Evolutionary conservation across 2,888 invertebrate genomes (phyloP).

Genomic region (Trissolcus brochymenae): DNA sequence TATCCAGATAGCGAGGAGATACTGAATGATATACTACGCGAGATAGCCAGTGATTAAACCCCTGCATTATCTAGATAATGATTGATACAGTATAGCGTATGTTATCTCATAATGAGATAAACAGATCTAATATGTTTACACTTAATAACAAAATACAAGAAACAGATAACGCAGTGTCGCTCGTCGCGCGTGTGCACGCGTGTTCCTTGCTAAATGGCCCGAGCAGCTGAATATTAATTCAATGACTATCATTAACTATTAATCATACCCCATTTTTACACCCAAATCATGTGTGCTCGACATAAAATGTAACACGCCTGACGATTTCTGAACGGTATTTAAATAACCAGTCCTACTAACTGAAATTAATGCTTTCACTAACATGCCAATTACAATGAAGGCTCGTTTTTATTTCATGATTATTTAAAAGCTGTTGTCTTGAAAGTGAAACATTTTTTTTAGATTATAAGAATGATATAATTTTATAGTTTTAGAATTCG

Average conservation of each 20-base stretch:
- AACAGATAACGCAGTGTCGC: not conserved
- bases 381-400: not conserved
- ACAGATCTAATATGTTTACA: slow-evolving; percentile 5
- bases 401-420: too few species aligned
- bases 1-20: slow-evolving; percentile 34
- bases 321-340: slow-evolving; percentile 2
- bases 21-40: slow-evolving; percentile 27
- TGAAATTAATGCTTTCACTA: slow-evolving; percentile 1
- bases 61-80: slow-evolving; percentile 28
- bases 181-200: not conserved
- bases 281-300: not conserved
- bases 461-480: too few species aligned
- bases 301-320: not conserved
- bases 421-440: too few species aligned
- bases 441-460: too few species aligned
- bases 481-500: too few species aligned
- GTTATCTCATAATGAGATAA: slow-evolving; percentile 10
- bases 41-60: slow-evolving; percentile 24
- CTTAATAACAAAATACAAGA: not conserved
- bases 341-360: slow-evolving; percentile 3
- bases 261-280: slow-evolving; percentile 5
- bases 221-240: slow-evolving; percentile 5
- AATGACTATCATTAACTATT: not conserved
- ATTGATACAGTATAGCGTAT: slow-evolving; percentile 20
- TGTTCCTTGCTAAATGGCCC: not conserved